Percentiles rank a stretch among this genome's conserved stretches.
These are phyloP conservation scores for Magallana ariakensis DNA, from an alignment of 1,140 invertebrate genomes.

Conservation along the genomic window DNA sequence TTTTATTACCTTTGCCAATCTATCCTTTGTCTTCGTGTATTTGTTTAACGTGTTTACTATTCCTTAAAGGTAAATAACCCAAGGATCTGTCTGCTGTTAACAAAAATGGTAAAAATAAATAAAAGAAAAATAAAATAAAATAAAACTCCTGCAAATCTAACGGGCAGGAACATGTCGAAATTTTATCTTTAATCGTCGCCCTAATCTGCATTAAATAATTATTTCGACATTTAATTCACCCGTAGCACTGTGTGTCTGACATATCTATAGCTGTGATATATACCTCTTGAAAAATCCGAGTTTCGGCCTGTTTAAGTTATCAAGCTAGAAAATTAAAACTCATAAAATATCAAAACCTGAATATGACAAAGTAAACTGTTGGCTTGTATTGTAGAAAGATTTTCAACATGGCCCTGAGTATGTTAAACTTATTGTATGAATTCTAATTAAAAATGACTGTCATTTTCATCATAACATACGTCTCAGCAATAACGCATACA, in stretches of 20 bases:
- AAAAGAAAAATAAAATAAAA: neutral
- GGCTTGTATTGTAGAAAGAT: too few species aligned
- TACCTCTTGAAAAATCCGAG: neutral
- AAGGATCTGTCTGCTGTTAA: neutral
- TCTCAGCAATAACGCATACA: too few species aligned
- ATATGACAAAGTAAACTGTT: neutral
- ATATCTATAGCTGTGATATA: neutral
- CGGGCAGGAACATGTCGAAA: constrained; percentile 4
- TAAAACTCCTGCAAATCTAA: neutral
- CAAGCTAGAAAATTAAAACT: constrained; percentile 16
- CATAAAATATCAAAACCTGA: neutral
- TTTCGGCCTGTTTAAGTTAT: neutral
- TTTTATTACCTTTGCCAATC: too few species aligned
- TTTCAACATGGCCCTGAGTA: too few species aligned
- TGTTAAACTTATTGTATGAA: too few species aligned
- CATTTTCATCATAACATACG: too few species aligned
- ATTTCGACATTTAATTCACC: constrained; percentile 36
- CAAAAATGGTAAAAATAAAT: neutral
- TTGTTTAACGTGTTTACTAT: constrained; percentile 22
- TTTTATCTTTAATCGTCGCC: constrained; percentile 17
- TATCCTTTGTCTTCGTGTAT: neutral
- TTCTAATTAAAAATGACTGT: too few species aligned
- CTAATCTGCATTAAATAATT: constrained; percentile 38
- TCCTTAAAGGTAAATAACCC: neutral
- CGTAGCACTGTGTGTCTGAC: neutral